Evolutionary conservation across 2,888 invertebrate species (phyloP).

Genomic region (Caenorhabditis sinica): DNA sequence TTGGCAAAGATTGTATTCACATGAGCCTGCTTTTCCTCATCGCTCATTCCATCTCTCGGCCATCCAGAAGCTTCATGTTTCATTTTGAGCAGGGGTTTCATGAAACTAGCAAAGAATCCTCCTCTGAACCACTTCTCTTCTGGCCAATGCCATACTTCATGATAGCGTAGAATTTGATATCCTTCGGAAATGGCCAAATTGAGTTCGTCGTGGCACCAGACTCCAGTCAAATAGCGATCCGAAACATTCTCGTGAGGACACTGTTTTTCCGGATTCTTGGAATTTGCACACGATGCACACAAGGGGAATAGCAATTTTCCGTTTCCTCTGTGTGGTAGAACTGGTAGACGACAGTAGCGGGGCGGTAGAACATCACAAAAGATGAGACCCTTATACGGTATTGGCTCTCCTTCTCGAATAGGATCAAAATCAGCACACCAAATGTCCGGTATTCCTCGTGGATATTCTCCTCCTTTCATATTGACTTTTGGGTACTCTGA

Average conservation of each 20-base stretch:
- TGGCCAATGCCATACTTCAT: constrained; percentile 33
- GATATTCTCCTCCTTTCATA: too few species aligned
- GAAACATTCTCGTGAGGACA: too few species aligned
- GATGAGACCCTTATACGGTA: background rate
- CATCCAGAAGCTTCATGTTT: constrained; percentile 29
- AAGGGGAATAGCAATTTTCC: too few species aligned
- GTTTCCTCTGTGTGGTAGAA: too few species aligned
- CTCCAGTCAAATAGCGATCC: background rate
- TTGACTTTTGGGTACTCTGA: too few species aligned
- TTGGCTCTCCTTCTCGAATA: background rate
- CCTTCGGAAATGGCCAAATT: constrained; percentile 13
- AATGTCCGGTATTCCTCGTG: background rate
- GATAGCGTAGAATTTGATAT: constrained; percentile 15
- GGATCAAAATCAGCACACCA: background rate
- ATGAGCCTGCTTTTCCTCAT: background rate
- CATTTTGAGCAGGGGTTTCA: constrained; percentile 19
- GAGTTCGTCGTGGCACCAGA: background rate
- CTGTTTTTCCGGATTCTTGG: too few species aligned
- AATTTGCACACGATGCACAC: too few species aligned
- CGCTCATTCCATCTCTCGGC: background rate
- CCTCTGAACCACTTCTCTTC: constrained; percentile 10
- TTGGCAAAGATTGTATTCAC: background rate
- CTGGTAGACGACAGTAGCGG: background rate
- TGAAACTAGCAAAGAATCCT: constrained; percentile 22
- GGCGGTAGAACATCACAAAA: background rate